Conservation (phyloP, 2,888 invertebrate genomes). For the Epinotia demarniana region DNA sequence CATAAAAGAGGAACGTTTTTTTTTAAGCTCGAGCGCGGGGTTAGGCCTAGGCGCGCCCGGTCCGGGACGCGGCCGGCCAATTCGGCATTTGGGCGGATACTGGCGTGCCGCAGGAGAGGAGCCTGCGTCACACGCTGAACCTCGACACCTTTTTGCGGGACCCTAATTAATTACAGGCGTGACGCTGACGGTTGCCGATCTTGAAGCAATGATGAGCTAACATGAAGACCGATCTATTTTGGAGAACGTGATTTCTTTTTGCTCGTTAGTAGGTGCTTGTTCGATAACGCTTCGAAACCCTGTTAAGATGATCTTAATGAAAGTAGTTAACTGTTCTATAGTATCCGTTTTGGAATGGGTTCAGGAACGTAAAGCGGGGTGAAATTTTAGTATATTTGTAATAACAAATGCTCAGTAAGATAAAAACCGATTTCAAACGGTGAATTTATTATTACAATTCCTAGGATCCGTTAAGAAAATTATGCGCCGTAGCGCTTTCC, state of each 20-base stretch:
- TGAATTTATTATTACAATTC: too few species aligned
- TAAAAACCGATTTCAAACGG: too few species aligned
- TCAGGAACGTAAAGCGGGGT: neutral
- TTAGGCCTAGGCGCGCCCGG: constrained; percentile 51
- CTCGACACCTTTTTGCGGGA: constrained; percentile 79
- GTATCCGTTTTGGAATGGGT: constrained; percentile 9
- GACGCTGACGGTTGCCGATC: constrained; percentile 64
- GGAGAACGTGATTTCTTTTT: constrained; percentile 26
- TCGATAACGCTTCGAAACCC: neutral
- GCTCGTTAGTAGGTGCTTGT: neutral
- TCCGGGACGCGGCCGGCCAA: constrained; percentile 61
- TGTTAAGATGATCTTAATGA: neutral
- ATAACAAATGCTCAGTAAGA: neutral
- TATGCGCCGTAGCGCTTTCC: too few species aligned
- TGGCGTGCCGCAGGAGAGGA: constrained; percentile 81
- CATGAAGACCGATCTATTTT: constrained; percentile 29
- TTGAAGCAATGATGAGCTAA: constrained; percentile 45
- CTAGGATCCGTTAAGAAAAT: too few species aligned
- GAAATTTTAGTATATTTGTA: neutral
- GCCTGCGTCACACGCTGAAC: constrained; percentile 80
- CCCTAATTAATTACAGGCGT: constrained; percentile 80
- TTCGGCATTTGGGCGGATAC: constrained; percentile 69
- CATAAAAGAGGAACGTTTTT: constrained; percentile 22
- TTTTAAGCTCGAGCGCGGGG: constrained; percentile 47
- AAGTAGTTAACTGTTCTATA: neutral